Evolutionary conservation across 2,888 invertebrate species (phyloP), one percentile per base, ranked within the genome.

Genomic region (Diarsia brunnea): DNA sequence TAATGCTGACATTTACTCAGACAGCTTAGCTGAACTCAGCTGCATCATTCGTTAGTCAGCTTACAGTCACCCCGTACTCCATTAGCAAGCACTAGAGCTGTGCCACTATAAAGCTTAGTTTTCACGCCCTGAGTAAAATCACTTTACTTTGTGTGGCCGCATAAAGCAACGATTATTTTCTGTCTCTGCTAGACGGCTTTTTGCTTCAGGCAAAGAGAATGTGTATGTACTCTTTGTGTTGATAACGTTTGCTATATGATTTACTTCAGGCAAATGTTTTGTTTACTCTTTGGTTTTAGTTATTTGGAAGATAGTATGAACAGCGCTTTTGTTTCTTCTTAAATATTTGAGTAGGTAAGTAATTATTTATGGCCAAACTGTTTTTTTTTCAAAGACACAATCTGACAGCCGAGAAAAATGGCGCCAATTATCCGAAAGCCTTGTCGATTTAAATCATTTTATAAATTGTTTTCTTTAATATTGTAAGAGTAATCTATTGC

Each of bases 41-140:
- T 79, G 75, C 82, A 76, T 76, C 83, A 85, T 73, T 85, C 72
- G 84, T 81, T 84, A 85, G 84, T 84, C 84, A 84, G 83, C 83
- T 84, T 85, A 83, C 12, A 74, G 85, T 81, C 84, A 76, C 63
- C 70, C 79, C 19, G 71, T 73, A 75, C 78, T 84, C 83, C 83
- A 84, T 84, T 84, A 84, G 71, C 51, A 51, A 58, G 55, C 69
- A 78, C 68, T 70, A 68, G 58, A 78, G 81, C 49, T 67, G 69
- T 66, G 21, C 73, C 69, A 74, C 82, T 79, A 55, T 75, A 81
- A 78, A 78, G 83, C 84, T 77, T 80, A 77, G 77, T 63, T 63
- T 63, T 80, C 77, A 80, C 82, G 71, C 83, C 53, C 65, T 16
- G 31, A 64, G 71, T 78, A 61, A 80, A 83, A 77, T 83, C 82